Percentiles rank a stretch among this genome's conserved stretches.
These are phyloP conservation scores for Tribolium freemani DNA, from an alignment of 2,888 invertebrate genomes.

Conservation along the genomic window DNA sequence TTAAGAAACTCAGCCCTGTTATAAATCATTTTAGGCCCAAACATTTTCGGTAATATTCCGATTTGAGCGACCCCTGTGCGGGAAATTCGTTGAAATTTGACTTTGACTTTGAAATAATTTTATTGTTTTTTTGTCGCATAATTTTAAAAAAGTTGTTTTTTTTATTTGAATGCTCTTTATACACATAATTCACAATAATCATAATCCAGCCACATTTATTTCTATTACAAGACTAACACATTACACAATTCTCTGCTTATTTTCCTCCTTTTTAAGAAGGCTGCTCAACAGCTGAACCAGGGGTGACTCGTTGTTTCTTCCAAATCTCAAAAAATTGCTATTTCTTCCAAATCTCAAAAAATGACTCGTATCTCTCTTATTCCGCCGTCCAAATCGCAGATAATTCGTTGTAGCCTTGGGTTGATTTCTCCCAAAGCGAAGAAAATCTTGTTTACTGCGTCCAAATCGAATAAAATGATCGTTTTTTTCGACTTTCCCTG, in stretches of 20 bases:
- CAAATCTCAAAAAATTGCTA: slow-evolving; percentile 57
- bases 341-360: slow-evolving; percentile 58
- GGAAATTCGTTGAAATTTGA: no score
- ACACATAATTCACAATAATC: slow-evolving; percentile 21
- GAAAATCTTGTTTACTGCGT: slow-evolving; percentile 51
- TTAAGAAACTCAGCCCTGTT: no score
- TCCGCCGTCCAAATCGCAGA: slow-evolving; percentile 52
- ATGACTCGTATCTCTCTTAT: slow-evolving; percentile 48
- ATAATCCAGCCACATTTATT: slow-evolving; percentile 39
- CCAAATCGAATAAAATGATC: slow-evolving; percentile 57
- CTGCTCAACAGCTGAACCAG: slow-evolving; percentile 41
- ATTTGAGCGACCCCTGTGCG: no score
- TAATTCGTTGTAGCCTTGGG: slow-evolving; percentile 42
- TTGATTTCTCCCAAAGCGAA: slow-evolving; percentile 53
- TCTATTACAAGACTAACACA: slow-evolving; percentile 11
- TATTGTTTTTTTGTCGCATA: background rate
- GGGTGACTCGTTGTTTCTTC: slow-evolving; percentile 47
- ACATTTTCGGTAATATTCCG: no score
- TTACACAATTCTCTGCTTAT: slow-evolving; percentile 18
- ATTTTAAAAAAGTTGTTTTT: slow-evolving; percentile 25
- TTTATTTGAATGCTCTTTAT: slow-evolving; percentile 40
- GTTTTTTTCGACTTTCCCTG: slow-evolving; percentile 54
- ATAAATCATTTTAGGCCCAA: no score
- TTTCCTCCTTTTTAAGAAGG: slow-evolving; percentile 33
- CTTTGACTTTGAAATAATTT: background rate